Evolutionary conservation across 2,797 vertebrate genomes (phyloP).

Genomic region (Tauraco hartlaubi): DNA sequence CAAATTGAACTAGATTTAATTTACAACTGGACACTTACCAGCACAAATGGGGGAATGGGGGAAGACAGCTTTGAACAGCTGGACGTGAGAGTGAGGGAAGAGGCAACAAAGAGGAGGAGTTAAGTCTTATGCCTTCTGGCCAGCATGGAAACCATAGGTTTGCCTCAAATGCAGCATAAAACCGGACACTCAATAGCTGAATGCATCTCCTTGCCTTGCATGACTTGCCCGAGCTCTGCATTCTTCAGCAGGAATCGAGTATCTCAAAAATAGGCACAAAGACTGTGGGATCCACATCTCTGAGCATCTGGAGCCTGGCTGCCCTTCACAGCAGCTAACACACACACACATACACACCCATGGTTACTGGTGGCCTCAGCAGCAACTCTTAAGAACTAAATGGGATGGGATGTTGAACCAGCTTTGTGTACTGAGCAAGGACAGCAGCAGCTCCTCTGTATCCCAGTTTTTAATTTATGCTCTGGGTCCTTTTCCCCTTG

Average conservation of each 20-base stretch:
- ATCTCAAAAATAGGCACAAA: background rate
- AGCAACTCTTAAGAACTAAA: background rate
- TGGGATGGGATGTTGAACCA: background rate
- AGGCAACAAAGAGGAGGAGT: too few species aligned
- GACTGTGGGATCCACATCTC: accelerated
- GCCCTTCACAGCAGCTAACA: background rate
- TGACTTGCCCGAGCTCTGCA: background rate
- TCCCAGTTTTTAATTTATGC: background rate
- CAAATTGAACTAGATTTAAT: background rate
- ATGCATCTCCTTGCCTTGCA: background rate
- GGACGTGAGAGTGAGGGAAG: background rate
- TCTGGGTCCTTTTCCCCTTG: background rate
- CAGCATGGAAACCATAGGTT: background rate
- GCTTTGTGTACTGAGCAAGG: background rate
- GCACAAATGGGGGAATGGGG: background rate
- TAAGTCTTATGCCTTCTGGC: background rate
- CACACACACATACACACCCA: too few species aligned
- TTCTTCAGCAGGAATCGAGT: accelerated
- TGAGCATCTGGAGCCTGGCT: background rate
- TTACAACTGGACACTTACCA: background rate
- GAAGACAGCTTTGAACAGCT: background rate
- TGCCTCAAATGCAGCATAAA: background rate
- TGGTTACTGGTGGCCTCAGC: background rate
- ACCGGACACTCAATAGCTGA: accelerated
- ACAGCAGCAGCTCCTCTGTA: background rate